Evolutionary conservation across 1,140 invertebrate genomes (phyloP), one percentile per base, ranked within the genome.

Genomic region (Drosophila melanogaster): DNA sequence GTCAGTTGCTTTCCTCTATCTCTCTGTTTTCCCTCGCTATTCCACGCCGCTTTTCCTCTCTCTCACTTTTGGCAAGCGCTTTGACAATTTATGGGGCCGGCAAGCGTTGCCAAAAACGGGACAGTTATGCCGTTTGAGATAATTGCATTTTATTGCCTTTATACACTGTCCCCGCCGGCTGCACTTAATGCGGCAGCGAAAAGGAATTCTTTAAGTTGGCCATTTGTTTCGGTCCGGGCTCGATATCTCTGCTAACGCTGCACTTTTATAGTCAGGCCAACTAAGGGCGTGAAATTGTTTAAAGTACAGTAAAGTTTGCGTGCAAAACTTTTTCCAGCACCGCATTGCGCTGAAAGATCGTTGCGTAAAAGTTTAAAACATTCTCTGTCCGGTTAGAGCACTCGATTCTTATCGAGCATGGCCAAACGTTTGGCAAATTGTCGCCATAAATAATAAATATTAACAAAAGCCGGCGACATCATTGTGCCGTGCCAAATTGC

Each of bases 71-170:
- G 71, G 55, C 57, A 61, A 50, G 70, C 79, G 83, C 69, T 86
- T 55, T 40, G 54, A 62, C 40, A 81, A 87, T 75, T 85, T 85
- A 87, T 85, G 80, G 71, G 81, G 76, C 81, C 53, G 61, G 80
- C 65, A 71, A 84, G 73, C 78, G 81, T 81, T 85, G 81, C 81
- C 81, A 85, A 85, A 81, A 76, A 75, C 72, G 73, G 59, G 81
- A 85, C 81, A 86, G 84, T 85, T 86, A 85, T 85, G 81, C 81
- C 81, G 69, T 85, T 85, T 85, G 81, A 85, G 81, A 85, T 85
- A 85, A 85, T 85, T 85, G 81, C 81, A 85, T 85, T 85, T 85
- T 87, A 85, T 85, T 85, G 81, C 83, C 83, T 81, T 85, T 85
- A 85, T 85, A 61, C 65, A 85, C 83, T 85, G 60, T 57, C 72